Evolutionary conservation across 2,113 vertebrate genomes (phyloP), one percentile per base, ranked within the genome.

Genomic region (Crypturellus undulatus): DNA sequence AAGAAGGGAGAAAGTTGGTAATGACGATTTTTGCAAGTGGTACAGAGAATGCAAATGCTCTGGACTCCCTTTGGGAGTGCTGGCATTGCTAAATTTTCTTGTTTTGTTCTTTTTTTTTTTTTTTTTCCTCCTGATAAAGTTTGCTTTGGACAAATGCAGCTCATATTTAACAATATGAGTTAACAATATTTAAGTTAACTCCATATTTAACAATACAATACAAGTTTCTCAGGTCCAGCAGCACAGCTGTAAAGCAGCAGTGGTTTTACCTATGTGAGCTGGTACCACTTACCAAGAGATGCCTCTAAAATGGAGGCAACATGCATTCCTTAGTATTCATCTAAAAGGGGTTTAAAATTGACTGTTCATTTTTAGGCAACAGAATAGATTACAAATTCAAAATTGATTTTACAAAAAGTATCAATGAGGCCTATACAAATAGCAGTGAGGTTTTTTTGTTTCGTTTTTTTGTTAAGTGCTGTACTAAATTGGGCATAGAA

Each of bases 401-500:
- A 92, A 95, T 77, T 82, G 79, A 95, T 71, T 80, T 85, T 45
- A 70, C 84, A 89, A 76, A 86, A 30, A 86, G 76, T 65, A 60
- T 83, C 60, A 25, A 42, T 2, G 4, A 69, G 62, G 56, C 82
- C 72, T 94, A 64, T 85, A 76, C 79, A 52, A 75, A 64, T 72
- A 85, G 64, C 83, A 72, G 30, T 13, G 68, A 18, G 70, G 21
- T 21, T 4, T 6, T 49, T 49, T 19, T 47, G 6, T 18, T 18
- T 47, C 8, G 21, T 49, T 49, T 49, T 49, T 22, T 49, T 49
- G 10, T 49, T 49, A 82, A 91, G 60, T 76, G 85, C 54, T 90
- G 86, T 70, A 28, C 51, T 14, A 49, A 90, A 40, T 86, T 79
- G 77, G 62, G 54, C 80, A 52, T 40, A 32, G 42, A 72, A 70